Evolutionary conservation across 2,113 vertebrate species (phyloP).

Genomic region (Pao palembangensis): DNA sequence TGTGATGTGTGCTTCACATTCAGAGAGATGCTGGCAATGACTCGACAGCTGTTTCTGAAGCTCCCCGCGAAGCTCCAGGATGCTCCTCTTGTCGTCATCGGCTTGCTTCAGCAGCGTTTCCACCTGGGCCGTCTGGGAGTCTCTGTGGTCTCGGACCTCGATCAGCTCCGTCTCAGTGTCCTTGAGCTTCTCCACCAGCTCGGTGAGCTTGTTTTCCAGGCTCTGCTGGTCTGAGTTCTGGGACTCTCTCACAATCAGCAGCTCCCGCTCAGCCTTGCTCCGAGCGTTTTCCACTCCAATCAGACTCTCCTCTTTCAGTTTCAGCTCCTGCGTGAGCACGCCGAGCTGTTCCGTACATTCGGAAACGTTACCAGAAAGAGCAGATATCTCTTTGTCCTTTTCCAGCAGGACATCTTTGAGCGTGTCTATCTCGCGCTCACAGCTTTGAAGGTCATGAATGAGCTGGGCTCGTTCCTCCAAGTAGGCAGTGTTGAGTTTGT

Average conservation of each 20-base stretch:
- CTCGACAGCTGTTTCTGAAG: constrained; percentile 66
- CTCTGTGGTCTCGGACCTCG: constrained; percentile 60
- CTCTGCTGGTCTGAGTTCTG: constrained; percentile 77
- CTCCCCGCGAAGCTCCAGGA: constrained; percentile 75
- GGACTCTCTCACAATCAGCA: constrained; percentile 70
- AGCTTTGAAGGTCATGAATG: constrained; percentile 84
- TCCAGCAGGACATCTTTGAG: constrained; percentile 80
- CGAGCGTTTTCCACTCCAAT: constrained; percentile 72
- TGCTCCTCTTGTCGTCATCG: constrained; percentile 67
- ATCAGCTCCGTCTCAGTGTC: constrained; percentile 68
- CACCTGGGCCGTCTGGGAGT: constrained; percentile 71
- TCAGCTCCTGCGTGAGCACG: constrained; percentile 75
- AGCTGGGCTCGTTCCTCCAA: constrained; percentile 85
- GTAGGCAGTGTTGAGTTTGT: constrained; percentile 82
- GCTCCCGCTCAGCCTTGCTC: constrained; percentile 75
- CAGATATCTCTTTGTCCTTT: constrained; percentile 80
- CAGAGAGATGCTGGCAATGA: constrained; percentile 68
- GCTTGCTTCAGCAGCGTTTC: constrained; percentile 73
- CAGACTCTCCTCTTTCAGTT: constrained; percentile 79
- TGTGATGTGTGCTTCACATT: constrained; percentile 75
- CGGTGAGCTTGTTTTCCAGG: constrained; percentile 72
- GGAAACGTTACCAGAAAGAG: constrained; percentile 68
- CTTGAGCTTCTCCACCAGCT: constrained; percentile 72
- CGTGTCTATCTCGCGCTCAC: constrained; percentile 85
- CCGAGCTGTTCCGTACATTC: constrained; percentile 81